Evolutionary conservation across 2,888 invertebrate species (phyloP).

Genomic region (Leptinotarsa juncta): DNA sequence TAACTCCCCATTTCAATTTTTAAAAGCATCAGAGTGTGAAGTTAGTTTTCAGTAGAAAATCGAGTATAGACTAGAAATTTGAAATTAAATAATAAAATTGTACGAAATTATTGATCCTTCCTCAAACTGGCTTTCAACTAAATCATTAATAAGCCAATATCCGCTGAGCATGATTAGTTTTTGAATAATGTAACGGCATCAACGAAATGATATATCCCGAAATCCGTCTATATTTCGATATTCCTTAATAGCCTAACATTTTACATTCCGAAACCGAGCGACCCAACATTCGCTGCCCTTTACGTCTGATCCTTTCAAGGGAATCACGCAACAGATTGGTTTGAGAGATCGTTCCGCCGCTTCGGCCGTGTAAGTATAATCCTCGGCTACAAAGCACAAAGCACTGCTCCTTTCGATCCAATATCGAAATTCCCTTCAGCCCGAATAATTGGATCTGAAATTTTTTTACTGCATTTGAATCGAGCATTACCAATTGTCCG

Average conservation of each 20-base stretch:
- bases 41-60: no score
- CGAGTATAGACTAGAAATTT: no score
- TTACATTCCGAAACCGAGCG: conserved; percentile 1
- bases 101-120: no score
- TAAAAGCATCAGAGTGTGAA: no score
- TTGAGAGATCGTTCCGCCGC: conserved; percentile 45
- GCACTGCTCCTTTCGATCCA: conserved; percentile 44
- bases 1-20: no score
- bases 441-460: conserved; percentile 51
- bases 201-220: neutral
- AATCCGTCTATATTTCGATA: neutral
- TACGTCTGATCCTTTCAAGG: conserved; percentile 38
- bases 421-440: conserved; percentile 39
- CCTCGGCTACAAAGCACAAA: conserved; percentile 51
- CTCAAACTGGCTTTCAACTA: no score
- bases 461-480: conserved; percentile 29
- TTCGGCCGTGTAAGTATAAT: conserved; percentile 58
- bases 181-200: neutral
- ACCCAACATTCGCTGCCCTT: conserved; percentile 7
- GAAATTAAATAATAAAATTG: no score
- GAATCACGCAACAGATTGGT: conserved; percentile 60
- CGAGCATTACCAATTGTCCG: conserved; percentile 57
- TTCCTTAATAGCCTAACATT: neutral
- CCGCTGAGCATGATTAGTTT: no score
- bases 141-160: no score